Evolutionary conservation across 2,113 vertebrate species (phyloP), one percentile per base, ranked within the genome.

Genomic region (Elephantulus edwardii): DNA sequence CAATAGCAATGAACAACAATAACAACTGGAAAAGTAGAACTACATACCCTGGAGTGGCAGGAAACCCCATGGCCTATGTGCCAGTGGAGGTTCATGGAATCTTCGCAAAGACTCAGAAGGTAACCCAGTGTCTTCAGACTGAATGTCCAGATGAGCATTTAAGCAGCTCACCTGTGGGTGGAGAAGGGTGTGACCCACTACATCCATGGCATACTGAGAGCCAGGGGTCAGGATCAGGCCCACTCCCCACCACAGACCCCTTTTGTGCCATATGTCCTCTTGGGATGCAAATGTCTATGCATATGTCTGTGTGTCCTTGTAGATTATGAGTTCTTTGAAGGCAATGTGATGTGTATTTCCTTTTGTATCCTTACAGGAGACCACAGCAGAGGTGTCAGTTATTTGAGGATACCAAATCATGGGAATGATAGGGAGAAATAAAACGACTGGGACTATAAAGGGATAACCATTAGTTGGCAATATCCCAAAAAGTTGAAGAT

Each of bases 11-110:
- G n/a, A n/a, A n/a, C n/a, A n/a, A n/a, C n/a, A n/a, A n/a, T n/a
- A n/a, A n/a, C n/a, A n/a, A 76, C 4, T 30, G 46, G 77, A 89
- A 83, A 89, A 24, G 50, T 52, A 87, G 52, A 88, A 77, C 48
- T 38, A 17, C 0, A 12, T 10, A 35, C 19, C 10, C 52, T 74
- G 20, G 40, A 26, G 6, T 44, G 68, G 71, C 0, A 44, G 40
- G 50, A 74, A 71, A 20, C 62, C 13, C 33, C 64, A 0, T 50
- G 68, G 35, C n/a, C 20, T 26, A 58, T 13, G 19, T 17, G 10
- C 52, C 35, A 50, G 48, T 44, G 44, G 62, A 33, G 50, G 38
- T 40, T 17, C 40, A 48, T 14, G 30, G 24, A 30, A 0, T 28
- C 76, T 78, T 78, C 40, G 81, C 17, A 19, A 40, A 72, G 80